Evolutionary conservation across 2,888 invertebrate genomes (phyloP), one percentile per base, ranked within the genome.

Genomic region (Drosophila dives): DNA sequence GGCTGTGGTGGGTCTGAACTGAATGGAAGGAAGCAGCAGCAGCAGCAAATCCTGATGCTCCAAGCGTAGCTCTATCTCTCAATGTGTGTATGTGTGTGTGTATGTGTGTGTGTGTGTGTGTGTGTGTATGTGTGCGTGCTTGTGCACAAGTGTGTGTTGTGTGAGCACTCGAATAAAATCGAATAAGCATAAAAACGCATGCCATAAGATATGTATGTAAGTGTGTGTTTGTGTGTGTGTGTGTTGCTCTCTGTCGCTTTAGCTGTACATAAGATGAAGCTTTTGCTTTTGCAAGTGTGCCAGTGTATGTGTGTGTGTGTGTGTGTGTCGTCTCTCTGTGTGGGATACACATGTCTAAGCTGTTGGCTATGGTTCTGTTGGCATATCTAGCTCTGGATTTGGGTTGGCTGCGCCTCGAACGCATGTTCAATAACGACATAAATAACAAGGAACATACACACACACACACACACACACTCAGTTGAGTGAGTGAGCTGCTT

Each of bases 381-480:
- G 73, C 72, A 65, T 26, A 67, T 40, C 71, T 76, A 74, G 36
- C 75, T 58, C 73, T 80, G 79, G 80, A 73, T 87, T 83, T 87
- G 86, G 85, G 89, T 89, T 89, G 86, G 87, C 78, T 84, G 84
- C 67, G 81, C 76, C 84, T 86, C 76, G 71, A 87, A 86, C 87
- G 88, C 82, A 87, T 82, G 82, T 87, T 88, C 87, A 87, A 87
- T 89, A 87, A 89, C 89, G 84, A 87, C 81, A 86, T 87, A 89
- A 81, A 81, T 81, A 87, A 85, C 71, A 72, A 69, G 66, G 55
- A 60, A 50, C 60, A 51, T 62, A 60, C 62, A 56, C 61, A 68
- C 59, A 64, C 54, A 64, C 60, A 56, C 60, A 50, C 36, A 33
- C 6, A 53, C 10, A 17, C 8, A 23, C 45, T 10, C 8, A 15